A percentile compares a stretch with the other conserved stretches of the same genome.
Conservation (phyloP, 2,797 vertebrate species). For the Alca torda region DNA sequence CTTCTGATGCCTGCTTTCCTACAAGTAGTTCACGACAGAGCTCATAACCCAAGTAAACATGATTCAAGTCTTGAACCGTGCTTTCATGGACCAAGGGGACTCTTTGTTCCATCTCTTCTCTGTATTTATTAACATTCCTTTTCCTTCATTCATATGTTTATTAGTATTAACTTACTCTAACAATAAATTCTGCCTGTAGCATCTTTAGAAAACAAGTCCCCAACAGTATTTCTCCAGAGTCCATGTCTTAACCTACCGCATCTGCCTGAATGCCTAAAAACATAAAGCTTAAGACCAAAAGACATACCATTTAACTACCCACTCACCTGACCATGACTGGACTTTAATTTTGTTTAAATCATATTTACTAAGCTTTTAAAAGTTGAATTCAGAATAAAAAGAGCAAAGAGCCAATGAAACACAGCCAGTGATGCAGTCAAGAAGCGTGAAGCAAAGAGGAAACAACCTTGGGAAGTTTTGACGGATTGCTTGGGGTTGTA, state of each 20-base stretch:
- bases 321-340: not conserved
- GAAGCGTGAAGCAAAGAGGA: not conserved
- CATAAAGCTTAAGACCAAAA: not conserved
- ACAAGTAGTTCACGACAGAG: not conserved
- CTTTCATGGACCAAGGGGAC: not conserved
- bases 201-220: not conserved
- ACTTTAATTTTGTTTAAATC: not conserved
- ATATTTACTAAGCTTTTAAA: not conserved
- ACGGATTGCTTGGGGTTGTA: not conserved
- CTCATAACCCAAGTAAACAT: not conserved
- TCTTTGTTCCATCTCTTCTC: not conserved
- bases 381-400: not conserved
- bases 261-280: not conserved
- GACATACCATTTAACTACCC: not conserved
- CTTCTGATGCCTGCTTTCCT: not conserved
- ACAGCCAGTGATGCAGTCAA: not conserved
- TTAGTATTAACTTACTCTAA: not conserved
- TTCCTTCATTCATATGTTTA: not conserved
- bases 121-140: not conserved
- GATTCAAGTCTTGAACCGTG: not conserved
- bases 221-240: not conserved
- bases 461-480: not conserved
- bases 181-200: not conserved
- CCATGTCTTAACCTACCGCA: not conserved
- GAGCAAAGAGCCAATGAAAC: not conserved